Percentiles rank a stretch among this genome's conserved stretches.
Conservation (phyloP, 2,888 invertebrate species). For the Andrena chrysosceles region DNA sequence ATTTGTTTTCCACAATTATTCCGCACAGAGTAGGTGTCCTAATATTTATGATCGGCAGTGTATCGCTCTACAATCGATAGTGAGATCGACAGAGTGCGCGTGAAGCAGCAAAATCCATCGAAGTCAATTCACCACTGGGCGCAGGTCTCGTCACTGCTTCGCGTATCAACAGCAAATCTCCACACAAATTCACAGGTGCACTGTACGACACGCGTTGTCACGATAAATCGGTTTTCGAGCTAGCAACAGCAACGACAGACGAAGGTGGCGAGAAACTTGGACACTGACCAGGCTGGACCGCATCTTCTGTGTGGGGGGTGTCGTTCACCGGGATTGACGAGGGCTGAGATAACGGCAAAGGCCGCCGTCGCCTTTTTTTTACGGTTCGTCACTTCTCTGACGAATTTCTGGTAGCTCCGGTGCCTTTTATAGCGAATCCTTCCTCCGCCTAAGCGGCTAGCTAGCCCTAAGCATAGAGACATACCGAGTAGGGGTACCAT, state of each 20-base stretch:
- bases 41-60: no score
- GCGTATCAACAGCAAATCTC: background rate
- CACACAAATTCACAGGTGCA: conserved; percentile 41
- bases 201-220: conserved; percentile 11
- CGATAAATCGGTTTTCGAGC: background rate
- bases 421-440: conserved; percentile 79
- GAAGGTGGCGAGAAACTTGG: conserved; percentile 3
- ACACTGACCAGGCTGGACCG: conserved; percentile 73
- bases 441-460: conserved; percentile 66
- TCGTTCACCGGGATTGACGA: conserved; percentile 41
- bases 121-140: background rate
- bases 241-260: no score
- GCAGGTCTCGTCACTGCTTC: background rate
- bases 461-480: conserved; percentile 65
- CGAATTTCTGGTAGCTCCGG: conserved; percentile 72
- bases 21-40: no score
- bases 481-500: conserved; percentile 71
- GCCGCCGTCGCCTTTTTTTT: conserved; percentile 67
- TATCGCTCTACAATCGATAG: no score
- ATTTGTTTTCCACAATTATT: no score
- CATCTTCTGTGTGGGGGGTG: conserved; percentile 61
- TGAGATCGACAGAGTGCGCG: background rate
- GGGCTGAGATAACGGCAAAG: conserved; percentile 53
- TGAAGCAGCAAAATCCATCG: background rate
- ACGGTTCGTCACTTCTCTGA: conserved; percentile 78